Evolutionary conservation across 2,113 vertebrate genomes (phyloP).

Genomic region (Jaculus jaculus): DNA sequence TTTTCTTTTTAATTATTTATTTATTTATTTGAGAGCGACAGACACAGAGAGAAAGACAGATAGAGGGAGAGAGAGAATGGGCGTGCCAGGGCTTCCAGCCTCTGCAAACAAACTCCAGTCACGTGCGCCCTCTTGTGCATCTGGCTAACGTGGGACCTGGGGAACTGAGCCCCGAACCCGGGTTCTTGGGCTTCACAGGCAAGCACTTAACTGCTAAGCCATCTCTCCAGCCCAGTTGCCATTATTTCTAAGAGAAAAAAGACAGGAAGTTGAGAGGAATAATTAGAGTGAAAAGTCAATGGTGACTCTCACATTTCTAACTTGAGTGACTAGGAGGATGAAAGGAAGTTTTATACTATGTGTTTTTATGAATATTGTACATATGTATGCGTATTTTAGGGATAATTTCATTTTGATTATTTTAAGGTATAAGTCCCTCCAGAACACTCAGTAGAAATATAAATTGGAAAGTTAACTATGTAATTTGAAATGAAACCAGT

Average conservation of each 20-base stretch:
- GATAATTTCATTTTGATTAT: not conserved
- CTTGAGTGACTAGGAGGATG: not conserved
- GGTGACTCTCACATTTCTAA: not conserved
- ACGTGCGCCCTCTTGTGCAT: no score
- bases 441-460: not conserved
- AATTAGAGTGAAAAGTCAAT: not conserved
- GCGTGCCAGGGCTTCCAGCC: no score
- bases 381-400: not conserved
- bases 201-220: no score
- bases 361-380: not conserved
- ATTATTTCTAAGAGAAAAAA: conserved; percentile 6
- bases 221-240: no score
- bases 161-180: no score
- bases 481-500: not conserved
- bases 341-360: not conserved
- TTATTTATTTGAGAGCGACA: no score
- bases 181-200: no score
- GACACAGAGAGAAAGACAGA: no score
- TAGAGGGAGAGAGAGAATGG: no score
- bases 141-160: no score
- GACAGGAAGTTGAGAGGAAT: not conserved
- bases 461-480: not conserved
- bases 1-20: no score
- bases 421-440: not conserved
- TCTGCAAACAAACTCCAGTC: no score